phyloP scores from a whole-genome alignment of 2,888 invertebrate genomes.

The Parelbella ahira region DNA sequence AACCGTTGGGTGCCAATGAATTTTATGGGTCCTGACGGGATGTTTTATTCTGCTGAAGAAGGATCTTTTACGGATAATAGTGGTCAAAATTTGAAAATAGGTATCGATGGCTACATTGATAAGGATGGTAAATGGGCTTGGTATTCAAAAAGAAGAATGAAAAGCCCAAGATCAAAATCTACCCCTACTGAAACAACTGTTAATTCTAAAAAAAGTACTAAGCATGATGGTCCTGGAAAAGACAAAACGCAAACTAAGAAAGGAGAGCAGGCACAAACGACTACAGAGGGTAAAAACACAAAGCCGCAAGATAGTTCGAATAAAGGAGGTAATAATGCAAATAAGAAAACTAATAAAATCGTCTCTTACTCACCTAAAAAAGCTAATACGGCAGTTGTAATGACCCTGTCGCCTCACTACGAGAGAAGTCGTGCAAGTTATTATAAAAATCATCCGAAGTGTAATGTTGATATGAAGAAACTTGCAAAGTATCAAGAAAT shows the following conservation, averaged over 20 bases:
- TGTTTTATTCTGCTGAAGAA: conserved; percentile 63
- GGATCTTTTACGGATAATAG: conserved; percentile 53
- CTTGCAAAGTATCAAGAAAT: conserved; percentile 59
- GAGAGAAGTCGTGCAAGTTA: too few relatives aligned
- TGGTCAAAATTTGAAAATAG: conserved; percentile 52
- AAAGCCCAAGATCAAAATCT: conserved; percentile 40
- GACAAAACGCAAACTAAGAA: conserved; percentile 30
- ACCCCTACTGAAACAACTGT: conserved; percentile 34
- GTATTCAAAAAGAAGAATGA: conserved; percentile 44
- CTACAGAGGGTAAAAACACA: too few relatives aligned
- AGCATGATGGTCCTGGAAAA: conserved; percentile 29
- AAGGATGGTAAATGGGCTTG: conserved; percentile 65
- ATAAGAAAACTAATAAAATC: conserved; percentile 33
- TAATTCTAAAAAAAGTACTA: conserved; percentile 32
- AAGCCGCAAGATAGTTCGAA: too few relatives aligned
- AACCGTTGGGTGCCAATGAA: conserved; percentile 67
- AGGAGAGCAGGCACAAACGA: too few relatives aligned
- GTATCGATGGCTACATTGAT: conserved; percentile 67
- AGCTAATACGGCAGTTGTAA: conserved; percentile 43
- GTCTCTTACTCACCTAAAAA: conserved; percentile 35
- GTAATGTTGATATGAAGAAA: conserved; percentile 42
- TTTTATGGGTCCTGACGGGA: conserved; percentile 67
- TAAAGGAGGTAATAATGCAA: conserved; percentile 30
- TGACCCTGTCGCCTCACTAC: conserved; percentile 50
- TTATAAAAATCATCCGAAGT: conserved; percentile 26